A percentile compares a stretch with the other conserved stretches of the same genome.
Conservation (phyloP, 2,888 invertebrate genomes). For the Tricholauxania praeusta region DNA sequence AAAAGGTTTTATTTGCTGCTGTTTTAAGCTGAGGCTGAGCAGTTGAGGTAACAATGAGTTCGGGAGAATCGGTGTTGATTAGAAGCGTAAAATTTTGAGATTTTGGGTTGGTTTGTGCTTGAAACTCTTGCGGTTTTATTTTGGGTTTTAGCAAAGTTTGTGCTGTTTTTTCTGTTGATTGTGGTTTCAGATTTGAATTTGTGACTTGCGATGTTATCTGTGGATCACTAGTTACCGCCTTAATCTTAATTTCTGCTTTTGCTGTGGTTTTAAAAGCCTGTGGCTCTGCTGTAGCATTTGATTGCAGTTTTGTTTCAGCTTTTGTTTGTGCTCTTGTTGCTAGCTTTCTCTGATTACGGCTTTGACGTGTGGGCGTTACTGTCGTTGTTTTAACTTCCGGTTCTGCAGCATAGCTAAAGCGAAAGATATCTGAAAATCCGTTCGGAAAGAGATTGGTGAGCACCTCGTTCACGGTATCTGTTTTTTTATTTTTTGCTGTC, state of each 20-base stretch:
- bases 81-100: background rate
- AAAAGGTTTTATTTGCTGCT: slow-evolving; percentile 46
- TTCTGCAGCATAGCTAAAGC: slow-evolving; percentile 55
- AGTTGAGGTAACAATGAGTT: background rate
- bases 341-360: background rate
- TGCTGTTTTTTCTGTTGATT: background rate
- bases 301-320: background rate
- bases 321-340: background rate
- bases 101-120: background rate
- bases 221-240: too few relatives aligned
- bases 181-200: background rate
- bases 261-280: background rate
- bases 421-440: slow-evolving; percentile 63
- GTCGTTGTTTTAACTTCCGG: slow-evolving; percentile 38
- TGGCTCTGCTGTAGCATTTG: background rate
- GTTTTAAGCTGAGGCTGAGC: background rate
- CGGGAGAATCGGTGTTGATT: background rate
- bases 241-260: background rate
- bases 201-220: background rate
- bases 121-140: background rate
- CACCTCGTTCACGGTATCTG: slow-evolving; percentile 59
- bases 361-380: background rate
- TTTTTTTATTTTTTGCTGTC: slow-evolving; percentile 35
- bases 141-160: background rate
- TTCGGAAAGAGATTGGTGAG: slow-evolving; percentile 61